A percentile compares a stretch with the other conserved stretches of the same genome.
Evolutionary conservation across 2,113 vertebrate genomes (phyloP).

Genomic region (Cavia porcellus): DNA sequence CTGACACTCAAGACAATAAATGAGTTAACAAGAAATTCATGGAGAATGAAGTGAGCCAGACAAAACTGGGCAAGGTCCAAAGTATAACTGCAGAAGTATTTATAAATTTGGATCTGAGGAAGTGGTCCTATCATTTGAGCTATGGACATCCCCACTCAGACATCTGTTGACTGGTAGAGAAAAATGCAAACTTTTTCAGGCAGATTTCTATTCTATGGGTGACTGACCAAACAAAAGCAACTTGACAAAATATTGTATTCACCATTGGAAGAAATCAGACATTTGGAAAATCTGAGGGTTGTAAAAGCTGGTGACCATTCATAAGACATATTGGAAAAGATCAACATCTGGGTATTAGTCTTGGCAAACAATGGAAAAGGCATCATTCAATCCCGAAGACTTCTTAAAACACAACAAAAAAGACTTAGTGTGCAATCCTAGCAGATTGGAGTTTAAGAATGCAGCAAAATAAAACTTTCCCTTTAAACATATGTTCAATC

Average conservation of each 20-base stretch:
- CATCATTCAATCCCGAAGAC: neutral
- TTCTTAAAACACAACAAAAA: neutral
- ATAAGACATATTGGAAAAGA: neutral
- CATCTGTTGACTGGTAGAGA: slow-evolving; percentile 35
- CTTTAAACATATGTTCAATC: slow-evolving; percentile 5
- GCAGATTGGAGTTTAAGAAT: neutral
- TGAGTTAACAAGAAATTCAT: slow-evolving; percentile 7
- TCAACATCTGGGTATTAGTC: neutral
- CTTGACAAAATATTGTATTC: neutral
- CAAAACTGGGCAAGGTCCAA: neutral
- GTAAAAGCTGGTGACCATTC: neutral
- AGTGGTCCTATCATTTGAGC: neutral
- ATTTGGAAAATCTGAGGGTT: slow-evolving; percentile 50
- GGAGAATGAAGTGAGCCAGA: slow-evolving; percentile 16
- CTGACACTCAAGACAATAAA: slow-evolving; percentile 30
- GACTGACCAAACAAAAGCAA: slow-evolving; percentile 12
- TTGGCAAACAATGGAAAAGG: neutral
- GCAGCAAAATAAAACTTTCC: neutral
- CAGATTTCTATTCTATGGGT: neutral
- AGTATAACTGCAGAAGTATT: slow-evolving; percentile 9
- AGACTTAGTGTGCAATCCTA: neutral
- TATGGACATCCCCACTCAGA: neutral
- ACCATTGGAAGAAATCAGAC: neutral
- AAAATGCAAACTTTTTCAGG: neutral
- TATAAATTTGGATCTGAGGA: slow-evolving; percentile 43